Evolutionary conservation across 2,113 vertebrate genomes (phyloP), one percentile per base, ranked within the genome.

Genomic region (Callospermophilus lateralis): DNA sequence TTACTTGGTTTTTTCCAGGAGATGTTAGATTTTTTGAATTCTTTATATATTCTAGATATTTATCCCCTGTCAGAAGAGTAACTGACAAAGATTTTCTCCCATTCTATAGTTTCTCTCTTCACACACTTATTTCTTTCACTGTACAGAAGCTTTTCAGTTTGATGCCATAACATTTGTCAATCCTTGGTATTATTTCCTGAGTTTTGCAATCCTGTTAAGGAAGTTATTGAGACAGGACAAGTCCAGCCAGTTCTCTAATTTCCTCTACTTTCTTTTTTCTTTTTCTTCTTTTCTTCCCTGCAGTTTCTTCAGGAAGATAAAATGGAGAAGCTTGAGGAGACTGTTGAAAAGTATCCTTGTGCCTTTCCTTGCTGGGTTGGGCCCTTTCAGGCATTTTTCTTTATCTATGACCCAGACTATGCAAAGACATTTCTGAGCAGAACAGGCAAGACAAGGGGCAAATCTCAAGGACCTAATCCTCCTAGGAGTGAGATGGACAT

Each of bases 391-490:
- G 95, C 96, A 76, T 61, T 97, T 65, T 89, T 99, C 30, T 98
- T 81, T 70, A 98, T 99, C 95, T 98, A 98, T 89, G 99, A 99
- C 89, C 99, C 99, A 24, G 98, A 99, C 80, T 99, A 99, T 93
- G 98, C 97, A 24, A 99, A 99, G 98, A 98, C 97, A 17, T 28
- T 99, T 63, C 93, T 99, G 63, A 89, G 95, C 78, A 98, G 99
- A 97, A 98, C 98, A 98, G 99, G 99, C 99, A 93, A 97, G 98
- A 74, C 94, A 92, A 77, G 19, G 10, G 45, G 20, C 51, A 37
- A 42, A 53, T 70, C 63, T 90, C 73, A 17, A 39, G 61, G 72
- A 79, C 13, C 6, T 84, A 51, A 58, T 80, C 34, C 65, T 86
- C 72, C 76, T 92, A 48, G 39, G 79, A 80, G 30, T 30, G 67